Evolutionary conservation across 2,888 invertebrate genomes (phyloP).

Genomic region (Catocala fraxini): DNA sequence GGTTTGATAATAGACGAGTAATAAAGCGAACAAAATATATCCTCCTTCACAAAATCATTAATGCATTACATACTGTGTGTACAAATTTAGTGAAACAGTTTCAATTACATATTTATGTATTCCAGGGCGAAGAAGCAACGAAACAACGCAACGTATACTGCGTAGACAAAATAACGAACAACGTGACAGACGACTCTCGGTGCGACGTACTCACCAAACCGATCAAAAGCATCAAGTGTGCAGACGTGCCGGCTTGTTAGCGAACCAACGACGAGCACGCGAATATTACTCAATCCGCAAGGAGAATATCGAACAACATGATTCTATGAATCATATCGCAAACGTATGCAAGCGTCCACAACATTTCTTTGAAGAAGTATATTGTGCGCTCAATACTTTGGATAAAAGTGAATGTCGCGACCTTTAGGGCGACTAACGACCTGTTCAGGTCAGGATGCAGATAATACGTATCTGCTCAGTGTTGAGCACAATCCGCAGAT

Average conservation of each 20-base stretch:
- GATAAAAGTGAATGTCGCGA: neutral
- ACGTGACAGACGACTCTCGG: conserved; percentile 91
- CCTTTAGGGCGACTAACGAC: conserved; percentile 1
- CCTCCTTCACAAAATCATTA: too few species aligned
- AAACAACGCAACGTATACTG: conserved; percentile 91
- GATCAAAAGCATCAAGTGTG: conserved; percentile 90
- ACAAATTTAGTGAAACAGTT: too few species aligned
- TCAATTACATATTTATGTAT: too few species aligned
- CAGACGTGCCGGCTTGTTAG: conserved; percentile 79
- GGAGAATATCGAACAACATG: conserved; percentile 1
- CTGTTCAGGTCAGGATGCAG: conserved; percentile 1
- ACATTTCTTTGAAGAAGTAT: conserved; percentile 3
- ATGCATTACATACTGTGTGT: too few species aligned
- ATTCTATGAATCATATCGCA: conserved; percentile 10
- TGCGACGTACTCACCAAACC: conserved; percentile 91
- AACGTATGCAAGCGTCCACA: conserved; percentile 7
- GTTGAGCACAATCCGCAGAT: conserved; percentile 12
- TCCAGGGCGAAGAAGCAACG: conserved; percentile 86
- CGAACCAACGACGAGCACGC: conserved; percentile 7
- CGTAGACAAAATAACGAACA: conserved; percentile 91
- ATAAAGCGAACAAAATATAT: too few species aligned
- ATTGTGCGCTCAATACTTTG: conserved; percentile 7
- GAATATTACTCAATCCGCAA: neutral
- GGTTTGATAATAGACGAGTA: too few species aligned
- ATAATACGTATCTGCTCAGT: conserved; percentile 4